Conservation (phyloP, 2,888 invertebrate species). For the Teleiodes luculella region DNA sequence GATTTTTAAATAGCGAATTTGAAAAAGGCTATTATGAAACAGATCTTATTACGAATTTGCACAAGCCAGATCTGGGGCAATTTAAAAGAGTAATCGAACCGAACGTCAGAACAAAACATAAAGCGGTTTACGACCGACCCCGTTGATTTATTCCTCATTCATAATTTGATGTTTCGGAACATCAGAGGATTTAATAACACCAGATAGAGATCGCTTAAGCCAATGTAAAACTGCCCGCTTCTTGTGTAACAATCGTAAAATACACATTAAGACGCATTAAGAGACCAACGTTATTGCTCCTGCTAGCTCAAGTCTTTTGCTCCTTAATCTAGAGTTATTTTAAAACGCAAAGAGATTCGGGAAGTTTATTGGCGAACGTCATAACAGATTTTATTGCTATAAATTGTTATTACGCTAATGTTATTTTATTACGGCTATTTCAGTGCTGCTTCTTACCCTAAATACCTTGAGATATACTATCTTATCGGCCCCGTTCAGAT, state of each 20-base stretch:
- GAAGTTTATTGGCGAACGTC: slow-evolving; percentile 70
- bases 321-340: slow-evolving; percentile 74
- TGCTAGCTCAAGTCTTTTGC: slow-evolving; percentile 58
- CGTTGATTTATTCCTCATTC: slow-evolving; percentile 76
- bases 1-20: slow-evolving; percentile 1
- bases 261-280: slow-evolving; percentile 77
- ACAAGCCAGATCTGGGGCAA: slow-evolving; percentile 64
- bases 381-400: slow-evolving; percentile 69
- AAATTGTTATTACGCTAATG: slow-evolving; percentile 70
- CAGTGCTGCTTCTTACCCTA: slow-evolving; percentile 49
- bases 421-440: slow-evolving; percentile 65
- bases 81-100: slow-evolving; percentile 64
- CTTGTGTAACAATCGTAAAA: slow-evolving; percentile 78
- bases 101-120: slow-evolving; percentile 72
- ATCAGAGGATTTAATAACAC: slow-evolving; percentile 74
- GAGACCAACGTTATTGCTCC: slow-evolving; percentile 56
- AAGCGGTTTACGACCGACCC: slow-evolving; percentile 72
- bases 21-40: background rate
- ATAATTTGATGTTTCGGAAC: slow-evolving; percentile 76
- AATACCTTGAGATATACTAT: slow-evolving; percentile 49
- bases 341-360: slow-evolving; percentile 63
- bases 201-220: slow-evolving; percentile 72
- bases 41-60: slow-evolving; percentile 52
- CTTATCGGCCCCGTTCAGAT: slow-evolving; percentile 47
- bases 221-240: slow-evolving; percentile 70